Evolutionary conservation across 2,113 vertebrate species (phyloP).

Genomic region (Cepphus grylle): DNA sequence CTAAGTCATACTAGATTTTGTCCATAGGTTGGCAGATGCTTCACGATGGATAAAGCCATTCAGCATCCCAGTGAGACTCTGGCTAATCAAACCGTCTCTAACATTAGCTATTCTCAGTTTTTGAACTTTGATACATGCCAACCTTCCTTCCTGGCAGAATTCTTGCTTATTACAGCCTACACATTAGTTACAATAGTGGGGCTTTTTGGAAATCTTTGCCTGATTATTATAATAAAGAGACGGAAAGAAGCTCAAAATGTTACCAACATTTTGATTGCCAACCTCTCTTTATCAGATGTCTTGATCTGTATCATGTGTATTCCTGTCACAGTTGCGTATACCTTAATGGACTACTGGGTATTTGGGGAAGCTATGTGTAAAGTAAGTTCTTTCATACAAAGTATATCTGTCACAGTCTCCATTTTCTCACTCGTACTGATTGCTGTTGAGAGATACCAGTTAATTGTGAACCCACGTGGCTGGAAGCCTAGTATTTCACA

Average conservation of each 20-base stretch:
- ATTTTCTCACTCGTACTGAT: constrained; percentile 76
- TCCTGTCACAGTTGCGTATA: constrained; percentile 72
- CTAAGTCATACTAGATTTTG: neutral
- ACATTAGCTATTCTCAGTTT: constrained; percentile 59
- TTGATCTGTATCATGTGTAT: constrained; percentile 74
- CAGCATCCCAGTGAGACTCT: constrained; percentile 4
- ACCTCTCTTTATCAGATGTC: constrained; percentile 76
- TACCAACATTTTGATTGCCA: constrained; percentile 74
- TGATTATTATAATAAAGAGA: constrained; percentile 72
- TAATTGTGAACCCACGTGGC: constrained; percentile 75
- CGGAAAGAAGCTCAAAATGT: constrained; percentile 72
- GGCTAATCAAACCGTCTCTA: constrained; percentile 31
- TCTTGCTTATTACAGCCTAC: constrained; percentile 69
- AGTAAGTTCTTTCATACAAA: constrained; percentile 71
- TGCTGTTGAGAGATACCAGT: constrained; percentile 72
- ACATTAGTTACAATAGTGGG: constrained; percentile 63
- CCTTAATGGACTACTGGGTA: constrained; percentile 77
- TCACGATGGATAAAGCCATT: constrained; percentile 48
- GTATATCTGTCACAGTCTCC: constrained; percentile 73
- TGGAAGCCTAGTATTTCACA: constrained; percentile 74
- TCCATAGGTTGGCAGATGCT: neutral
- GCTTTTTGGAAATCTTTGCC: constrained; percentile 75
- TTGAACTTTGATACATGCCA: constrained; percentile 66
- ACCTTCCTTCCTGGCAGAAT: constrained; percentile 47
- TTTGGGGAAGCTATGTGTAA: constrained; percentile 77